Evolutionary conservation across 2,113 vertebrate genomes (phyloP).

Genomic region (Himantopus leucocephalus): DNA sequence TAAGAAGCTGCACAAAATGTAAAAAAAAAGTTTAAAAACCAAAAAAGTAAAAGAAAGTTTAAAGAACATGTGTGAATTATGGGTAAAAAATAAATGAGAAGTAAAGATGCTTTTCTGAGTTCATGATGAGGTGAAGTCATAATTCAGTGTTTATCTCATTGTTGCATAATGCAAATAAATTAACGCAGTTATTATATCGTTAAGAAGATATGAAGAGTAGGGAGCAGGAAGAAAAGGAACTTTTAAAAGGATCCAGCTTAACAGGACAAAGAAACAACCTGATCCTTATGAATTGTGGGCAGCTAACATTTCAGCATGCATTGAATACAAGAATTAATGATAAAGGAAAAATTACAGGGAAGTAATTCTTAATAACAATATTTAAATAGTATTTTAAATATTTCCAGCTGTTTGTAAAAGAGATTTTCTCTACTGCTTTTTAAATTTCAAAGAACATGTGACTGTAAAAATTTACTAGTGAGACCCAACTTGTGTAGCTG

Average conservation of each 20-base stretch:
- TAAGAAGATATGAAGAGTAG: not conserved
- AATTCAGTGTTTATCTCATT: not conserved
- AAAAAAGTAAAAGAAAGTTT: not conserved
- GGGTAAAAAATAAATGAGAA: not conserved
- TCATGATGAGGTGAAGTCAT: not conserved
- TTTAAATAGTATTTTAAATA: not conserved
- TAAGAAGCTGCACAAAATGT: not conserved
- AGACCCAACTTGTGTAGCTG: not conserved
- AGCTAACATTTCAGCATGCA: not conserved
- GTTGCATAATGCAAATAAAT: not conserved
- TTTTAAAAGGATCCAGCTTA: not conserved
- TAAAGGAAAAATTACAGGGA: not conserved
- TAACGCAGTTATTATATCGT: not conserved
- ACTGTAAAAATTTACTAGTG: not conserved
- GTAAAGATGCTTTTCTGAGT: not conserved
- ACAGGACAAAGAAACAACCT: not conserved
- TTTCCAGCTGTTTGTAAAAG: not conserved
- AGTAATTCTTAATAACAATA: not conserved
- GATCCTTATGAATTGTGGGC: not conserved
- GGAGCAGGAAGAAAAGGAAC: not conserved
- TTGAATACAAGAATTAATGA: not conserved
- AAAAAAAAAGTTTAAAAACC: not conserved
- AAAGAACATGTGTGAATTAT: not conserved
- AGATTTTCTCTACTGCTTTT: not conserved
- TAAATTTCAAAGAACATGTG: not conserved